Evolutionary conservation across 2,888 invertebrate genomes (phyloP), one percentile per base, ranked within the genome.

Genomic region (Caenorhabditis angaria): DNA sequence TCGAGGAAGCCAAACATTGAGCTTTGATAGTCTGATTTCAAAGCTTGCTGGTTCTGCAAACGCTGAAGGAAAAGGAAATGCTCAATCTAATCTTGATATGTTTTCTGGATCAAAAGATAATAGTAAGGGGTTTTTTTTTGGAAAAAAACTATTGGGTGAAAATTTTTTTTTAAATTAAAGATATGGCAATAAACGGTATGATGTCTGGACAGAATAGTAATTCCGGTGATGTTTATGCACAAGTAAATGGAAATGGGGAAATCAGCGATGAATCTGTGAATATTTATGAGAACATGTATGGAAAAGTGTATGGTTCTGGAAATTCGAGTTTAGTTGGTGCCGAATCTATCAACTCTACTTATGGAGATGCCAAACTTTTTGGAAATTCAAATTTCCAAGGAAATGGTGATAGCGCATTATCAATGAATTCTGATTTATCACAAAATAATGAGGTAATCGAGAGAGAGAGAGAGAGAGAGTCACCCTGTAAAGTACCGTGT

Each of bases 111-210:
- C 69, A 3, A 63, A 67, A 24, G 71, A 77, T 47, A 76, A 57
- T 10, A 62, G 64, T 70, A 8, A 48, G 29, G 12, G 4, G 12
- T 20, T n/a, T n/a, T n/a, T n/a, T n/a, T n/a, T n/a, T n/a, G n/a
- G n/a, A n/a, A n/a, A n/a, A n/a, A n/a, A n/a, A n/a, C n/a, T n/a
- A n/a, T n/a, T n/a, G n/a, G n/a, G n/a, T n/a, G n/a, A n/a, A n/a
- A n/a, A n/a, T n/a, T n/a, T n/a, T n/a, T n/a, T 54, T 6, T 35
- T 8, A 35, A 5, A 4, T 54, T 69, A 50, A 14, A 81, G 82
- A 80, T 24, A 74, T 82, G 41, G 80, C 78, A 28, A 77, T 82
- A 28, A 78, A 80, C 60, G 82, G 81, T n/a, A 51, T 82, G 18
- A 76, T 82, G 0, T 81, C 81, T 20, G 82, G 82, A 25, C 62